A percentile compares a stretch with the other conserved stretches of the same genome.
phyloP scores from a whole-genome alignment of 1,140 invertebrate species.

The Chlorops oryzae region DNA sequence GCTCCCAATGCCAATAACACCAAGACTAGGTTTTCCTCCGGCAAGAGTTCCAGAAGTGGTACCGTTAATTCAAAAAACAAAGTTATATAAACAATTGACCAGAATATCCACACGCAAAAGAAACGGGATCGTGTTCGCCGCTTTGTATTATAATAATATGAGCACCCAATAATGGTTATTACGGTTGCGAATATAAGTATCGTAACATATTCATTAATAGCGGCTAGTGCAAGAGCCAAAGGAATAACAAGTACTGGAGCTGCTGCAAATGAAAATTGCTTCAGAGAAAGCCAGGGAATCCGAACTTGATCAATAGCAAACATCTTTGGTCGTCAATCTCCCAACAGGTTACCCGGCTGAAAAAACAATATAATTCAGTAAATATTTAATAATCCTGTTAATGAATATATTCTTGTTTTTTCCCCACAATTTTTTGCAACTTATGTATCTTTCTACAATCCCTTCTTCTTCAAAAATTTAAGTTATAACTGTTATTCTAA shows the following conservation, averaged over 20 bases:
- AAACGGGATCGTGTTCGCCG: slow-evolving; percentile 42
- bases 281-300: no score
- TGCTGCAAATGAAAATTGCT: slow-evolving; percentile 43
- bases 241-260: slow-evolving; percentile 48
- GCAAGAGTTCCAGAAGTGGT: slow-evolving; percentile 47
- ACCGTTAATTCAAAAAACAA: slow-evolving; percentile 45
- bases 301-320: no score
- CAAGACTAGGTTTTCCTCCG: slow-evolving; percentile 48
- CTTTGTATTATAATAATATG: slow-evolving; percentile 31
- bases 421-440: no score
- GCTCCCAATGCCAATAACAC: slow-evolving; percentile 33
- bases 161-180: slow-evolving; percentile 40
- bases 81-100: slow-evolving; percentile 43
- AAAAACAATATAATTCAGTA: no score
- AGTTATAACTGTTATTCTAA: no score
- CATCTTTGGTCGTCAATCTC: no score
- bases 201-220: slow-evolving; percentile 45
- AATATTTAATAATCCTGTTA: no score
- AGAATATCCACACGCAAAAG: slow-evolving; percentile 47
- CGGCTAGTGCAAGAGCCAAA: slow-evolving; percentile 43
- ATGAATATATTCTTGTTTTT: no score
- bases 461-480: no score
- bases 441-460: no score
- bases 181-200: slow-evolving; percentile 43
- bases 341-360: no score